Evolutionary conservation across 2,797 vertebrate genomes (phyloP), one percentile per base, ranked within the genome.

Genomic region (Mastacembelus armatus): DNA sequence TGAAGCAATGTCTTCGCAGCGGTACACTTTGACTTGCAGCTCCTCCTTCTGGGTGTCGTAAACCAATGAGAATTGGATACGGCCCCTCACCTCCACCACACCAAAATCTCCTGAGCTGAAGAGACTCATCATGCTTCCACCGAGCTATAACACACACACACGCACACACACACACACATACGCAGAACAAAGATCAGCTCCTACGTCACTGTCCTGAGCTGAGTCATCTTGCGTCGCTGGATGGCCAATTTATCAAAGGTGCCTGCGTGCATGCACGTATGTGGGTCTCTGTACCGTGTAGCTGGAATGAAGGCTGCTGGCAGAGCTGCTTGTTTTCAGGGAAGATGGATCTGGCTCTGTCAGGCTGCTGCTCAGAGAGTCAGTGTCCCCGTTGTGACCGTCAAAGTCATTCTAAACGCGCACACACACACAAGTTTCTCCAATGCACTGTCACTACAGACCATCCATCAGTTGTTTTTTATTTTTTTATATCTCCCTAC

Each of bases 91-190:
- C 2, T 94, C 90, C 87, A 96, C 92, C 1, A 77, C 63, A 19
- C 93, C 94, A 5, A 95, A 92, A 83, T 98, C 96, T 2, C 92
- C 94, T 5, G 96, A 94, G 70, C 95, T 96, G 54, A 96, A 96
- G 73, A 98, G 93, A 81, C 97, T 98, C 94, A 95, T 93, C 93
- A 95, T 93, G 89, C 98, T 98, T 71, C 97, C 94, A 32, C 94
- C 95, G 84, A 96, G 93, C 96, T 98, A 85, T 26, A 71, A 67
- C 48, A 48, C 57, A 63, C 32, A 59, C 70, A 81, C 52, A 54
- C 33, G 56, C 42, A n/a, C n/a, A n/a, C n/a, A 67, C 48, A 48
- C 57, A 63, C 32, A 59, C 70, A 81, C 52, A 54, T 33, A 56
- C 42, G n/a, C 29, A 78, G 11, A 75, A 38, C 39, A 83, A 55